These are phyloP conservation scores for Eriocheir sinensis DNA, from an alignment of 1,140 invertebrate species.

Conservation along the genomic window DNA sequence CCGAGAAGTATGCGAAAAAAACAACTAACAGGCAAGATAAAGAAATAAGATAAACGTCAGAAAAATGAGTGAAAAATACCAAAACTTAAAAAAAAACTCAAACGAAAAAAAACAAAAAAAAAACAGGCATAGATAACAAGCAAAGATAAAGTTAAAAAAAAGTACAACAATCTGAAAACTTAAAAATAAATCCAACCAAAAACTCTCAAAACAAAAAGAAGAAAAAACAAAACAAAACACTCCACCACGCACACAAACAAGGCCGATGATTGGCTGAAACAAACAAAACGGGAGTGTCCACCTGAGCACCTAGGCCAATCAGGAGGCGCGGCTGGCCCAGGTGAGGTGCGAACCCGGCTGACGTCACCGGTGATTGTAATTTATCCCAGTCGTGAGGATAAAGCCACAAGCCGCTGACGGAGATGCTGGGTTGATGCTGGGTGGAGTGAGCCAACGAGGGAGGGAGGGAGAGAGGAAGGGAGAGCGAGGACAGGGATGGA, in stretches of 20 bases:
- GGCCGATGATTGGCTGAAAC: not conserved
- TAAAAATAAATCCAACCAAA: no score
- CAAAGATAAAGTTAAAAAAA: not conserved
- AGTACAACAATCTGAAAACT: no score
- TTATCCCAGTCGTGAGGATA: slow-evolving; percentile 15
- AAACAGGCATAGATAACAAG: not conserved
- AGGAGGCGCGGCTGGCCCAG: not conserved
- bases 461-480: not conserved
- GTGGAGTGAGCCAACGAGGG: not conserved
- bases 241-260: not conserved
- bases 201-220: not conserved
- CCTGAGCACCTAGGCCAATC: not conserved
- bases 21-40: no score
- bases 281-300: not conserved
- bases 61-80: no score
- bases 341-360: not conserved
- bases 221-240: not conserved
- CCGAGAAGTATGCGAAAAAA: no score
- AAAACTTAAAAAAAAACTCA: not conserved
- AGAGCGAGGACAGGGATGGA: not conserved
- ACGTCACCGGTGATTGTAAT: not conserved
- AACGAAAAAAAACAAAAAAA: not conserved
- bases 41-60: no score
- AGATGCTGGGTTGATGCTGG: not conserved
- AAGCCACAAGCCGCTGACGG: slow-evolving; percentile 18